These are phyloP conservation scores for Bos indicus DNA, from an alignment of 2,113 vertebrate genomes.

Conservation along the genomic window DNA sequence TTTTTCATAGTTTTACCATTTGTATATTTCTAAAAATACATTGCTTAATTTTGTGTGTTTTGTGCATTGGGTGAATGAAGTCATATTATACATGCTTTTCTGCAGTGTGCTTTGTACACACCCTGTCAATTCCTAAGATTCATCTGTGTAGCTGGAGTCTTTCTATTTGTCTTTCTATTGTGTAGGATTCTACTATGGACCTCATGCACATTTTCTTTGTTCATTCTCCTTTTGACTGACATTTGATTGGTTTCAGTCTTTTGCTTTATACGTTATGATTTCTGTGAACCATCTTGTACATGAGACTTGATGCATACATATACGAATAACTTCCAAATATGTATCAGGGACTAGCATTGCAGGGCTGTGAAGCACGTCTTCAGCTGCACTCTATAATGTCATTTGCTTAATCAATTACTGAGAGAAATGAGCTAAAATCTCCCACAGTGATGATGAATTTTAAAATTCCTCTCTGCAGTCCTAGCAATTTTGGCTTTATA, in stretches of 20 bases:
- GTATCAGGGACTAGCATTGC: neutral
- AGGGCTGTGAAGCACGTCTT: neutral
- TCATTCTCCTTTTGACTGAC: neutral
- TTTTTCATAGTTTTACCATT: neutral
- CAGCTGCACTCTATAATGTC: neutral
- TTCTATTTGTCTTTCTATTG: neutral
- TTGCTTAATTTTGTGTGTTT: neutral
- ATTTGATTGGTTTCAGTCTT: neutral
- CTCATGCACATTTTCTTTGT: neutral
- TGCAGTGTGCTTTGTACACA: neutral
- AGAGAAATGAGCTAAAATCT: constrained; percentile 15
- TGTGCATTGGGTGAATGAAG: neutral
- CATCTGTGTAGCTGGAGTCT: neutral
- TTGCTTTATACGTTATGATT: neutral
- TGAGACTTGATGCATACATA: neutral
- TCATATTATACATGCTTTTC: neutral
- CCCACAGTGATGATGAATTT: neutral
- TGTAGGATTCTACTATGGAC: neutral
- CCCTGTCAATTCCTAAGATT: neutral
- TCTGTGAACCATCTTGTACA: neutral
- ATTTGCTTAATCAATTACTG: constrained; percentile 2
- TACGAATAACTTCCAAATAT: neutral
- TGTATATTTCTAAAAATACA: neutral
- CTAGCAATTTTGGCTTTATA: neutral
- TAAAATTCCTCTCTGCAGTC: constrained; percentile 4